Evolutionary conservation across 92 coral and sea anemone species (phyloP).

Genomic region (Muricea muricata): DNA sequence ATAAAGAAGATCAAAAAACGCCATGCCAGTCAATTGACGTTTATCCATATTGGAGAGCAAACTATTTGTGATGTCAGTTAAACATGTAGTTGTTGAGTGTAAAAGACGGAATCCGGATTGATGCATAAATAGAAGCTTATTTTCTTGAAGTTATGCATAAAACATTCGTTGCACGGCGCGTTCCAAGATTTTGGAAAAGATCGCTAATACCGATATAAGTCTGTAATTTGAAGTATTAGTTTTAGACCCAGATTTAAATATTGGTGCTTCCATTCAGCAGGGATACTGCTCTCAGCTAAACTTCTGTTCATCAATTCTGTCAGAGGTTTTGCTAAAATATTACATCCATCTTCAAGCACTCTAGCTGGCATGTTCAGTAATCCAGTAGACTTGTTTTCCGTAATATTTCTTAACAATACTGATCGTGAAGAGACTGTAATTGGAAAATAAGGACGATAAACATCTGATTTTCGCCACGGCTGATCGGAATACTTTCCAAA

Average conservation of each 20-base stretch:
- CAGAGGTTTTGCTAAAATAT: neutral
- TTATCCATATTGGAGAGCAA: no score
- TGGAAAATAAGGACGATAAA: no score
- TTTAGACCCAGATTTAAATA: neutral
- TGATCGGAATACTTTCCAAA: no score
- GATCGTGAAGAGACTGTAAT: no score
- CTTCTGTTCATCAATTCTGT: neutral
- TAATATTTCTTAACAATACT: neutral
- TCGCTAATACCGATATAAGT: neutral
- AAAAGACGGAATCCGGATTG: neutral
- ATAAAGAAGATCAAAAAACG: no score
- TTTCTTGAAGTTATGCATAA: neutral
- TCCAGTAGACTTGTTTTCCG: neutral
- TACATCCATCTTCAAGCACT: neutral
- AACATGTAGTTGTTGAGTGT: no score
- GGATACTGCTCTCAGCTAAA: neutral
- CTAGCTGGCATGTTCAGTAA: neutral
- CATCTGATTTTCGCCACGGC: no score
- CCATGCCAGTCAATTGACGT: no score
- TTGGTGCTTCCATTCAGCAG: conserved; percentile 13
- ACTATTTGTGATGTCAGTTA: no score
- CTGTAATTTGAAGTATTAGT: neutral
- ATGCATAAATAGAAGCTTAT: neutral
- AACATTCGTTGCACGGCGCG: conserved; percentile 2
- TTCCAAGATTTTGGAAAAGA: neutral